Percentiles rank a stretch among this genome's conserved stretches.
Conservation (phyloP, 1,140 invertebrate genomes). For the Drosophila pruinosa region DNA sequence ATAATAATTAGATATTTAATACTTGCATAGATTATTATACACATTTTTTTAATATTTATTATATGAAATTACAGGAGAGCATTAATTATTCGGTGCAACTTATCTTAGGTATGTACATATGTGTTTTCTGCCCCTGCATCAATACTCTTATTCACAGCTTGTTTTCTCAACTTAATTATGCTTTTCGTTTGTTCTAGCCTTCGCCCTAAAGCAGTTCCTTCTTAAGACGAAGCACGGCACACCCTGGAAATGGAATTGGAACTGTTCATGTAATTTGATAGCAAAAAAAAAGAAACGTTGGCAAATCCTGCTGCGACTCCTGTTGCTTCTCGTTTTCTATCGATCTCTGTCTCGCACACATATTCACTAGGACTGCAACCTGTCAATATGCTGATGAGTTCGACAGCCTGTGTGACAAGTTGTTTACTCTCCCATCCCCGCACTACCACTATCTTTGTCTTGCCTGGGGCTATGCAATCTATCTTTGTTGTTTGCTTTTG, state of each 20-base stretch:
- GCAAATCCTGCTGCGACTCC: slow-evolving; percentile 20
- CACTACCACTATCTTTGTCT: background rate
- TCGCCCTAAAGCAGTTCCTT: background rate
- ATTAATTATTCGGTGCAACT: background rate
- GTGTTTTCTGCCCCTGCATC: no score
- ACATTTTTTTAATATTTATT: background rate
- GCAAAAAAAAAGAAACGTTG: background rate
- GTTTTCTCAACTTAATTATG: slow-evolving; percentile 20
- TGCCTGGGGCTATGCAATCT: background rate
- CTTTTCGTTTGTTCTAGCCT: background rate
- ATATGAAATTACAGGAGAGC: background rate
- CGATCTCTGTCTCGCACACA: background rate
- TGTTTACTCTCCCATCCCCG: background rate
- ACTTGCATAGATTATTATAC: no score
- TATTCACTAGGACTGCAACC: background rate
- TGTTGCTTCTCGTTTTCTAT: background rate
- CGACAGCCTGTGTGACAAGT: slow-evolving; percentile 7
- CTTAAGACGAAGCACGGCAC: no score
- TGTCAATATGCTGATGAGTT: slow-evolving; percentile 24
- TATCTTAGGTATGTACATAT: no score
- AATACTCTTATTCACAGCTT: background rate
- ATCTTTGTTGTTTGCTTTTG: slow-evolving; percentile 3
- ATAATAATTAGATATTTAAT: no score
- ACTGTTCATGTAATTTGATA: slow-evolving; percentile 22
- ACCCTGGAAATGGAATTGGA: background rate